These are phyloP conservation scores for Eudasyphora cyanicolor DNA, from an alignment of 2,888 invertebrate genomes.

Conservation along the genomic window DNA sequence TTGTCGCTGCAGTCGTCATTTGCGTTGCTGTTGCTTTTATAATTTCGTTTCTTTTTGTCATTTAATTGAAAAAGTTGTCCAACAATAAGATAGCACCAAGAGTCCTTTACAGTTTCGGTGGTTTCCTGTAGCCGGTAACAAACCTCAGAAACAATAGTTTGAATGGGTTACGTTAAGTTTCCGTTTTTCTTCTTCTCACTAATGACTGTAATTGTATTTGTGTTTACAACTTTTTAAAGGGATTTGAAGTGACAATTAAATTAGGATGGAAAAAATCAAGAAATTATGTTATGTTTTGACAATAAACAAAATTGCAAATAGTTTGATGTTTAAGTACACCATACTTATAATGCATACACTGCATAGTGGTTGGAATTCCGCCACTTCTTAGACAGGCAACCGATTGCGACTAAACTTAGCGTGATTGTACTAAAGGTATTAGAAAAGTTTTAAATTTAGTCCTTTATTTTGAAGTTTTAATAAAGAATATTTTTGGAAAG, in stretches of 20 bases:
- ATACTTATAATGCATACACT: too few relatives aligned
- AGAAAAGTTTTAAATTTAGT: too few relatives aligned
- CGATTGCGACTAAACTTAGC: too few relatives aligned
- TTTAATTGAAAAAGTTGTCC: constrained; percentile 62
- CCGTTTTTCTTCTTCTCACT: neutral
- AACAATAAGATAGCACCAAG: constrained; percentile 16
- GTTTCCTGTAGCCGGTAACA: too few relatives aligned
- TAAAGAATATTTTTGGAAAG: too few relatives aligned
- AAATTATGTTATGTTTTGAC: neutral
- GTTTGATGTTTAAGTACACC: too few relatives aligned
- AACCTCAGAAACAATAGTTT: neutral
- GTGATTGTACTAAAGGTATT: too few relatives aligned
- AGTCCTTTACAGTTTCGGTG: neutral
- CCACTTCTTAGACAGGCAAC: too few relatives aligned
- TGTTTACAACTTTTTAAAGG: neutral
- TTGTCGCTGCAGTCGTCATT: neutral
- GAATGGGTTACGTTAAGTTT: neutral
- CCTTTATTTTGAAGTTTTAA: too few relatives aligned
- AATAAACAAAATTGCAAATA: too few relatives aligned
- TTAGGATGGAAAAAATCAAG: neutral
- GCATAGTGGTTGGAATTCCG: too few relatives aligned
- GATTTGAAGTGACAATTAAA: neutral
- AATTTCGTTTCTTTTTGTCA: constrained; percentile 30
- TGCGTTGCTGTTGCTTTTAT: neutral
- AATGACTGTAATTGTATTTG: neutral